A percentile compares a stretch with the other conserved stretches of the same genome.
Conservation (phyloP, 2,888 invertebrate genomes). For the Melieria omissa region DNA sequence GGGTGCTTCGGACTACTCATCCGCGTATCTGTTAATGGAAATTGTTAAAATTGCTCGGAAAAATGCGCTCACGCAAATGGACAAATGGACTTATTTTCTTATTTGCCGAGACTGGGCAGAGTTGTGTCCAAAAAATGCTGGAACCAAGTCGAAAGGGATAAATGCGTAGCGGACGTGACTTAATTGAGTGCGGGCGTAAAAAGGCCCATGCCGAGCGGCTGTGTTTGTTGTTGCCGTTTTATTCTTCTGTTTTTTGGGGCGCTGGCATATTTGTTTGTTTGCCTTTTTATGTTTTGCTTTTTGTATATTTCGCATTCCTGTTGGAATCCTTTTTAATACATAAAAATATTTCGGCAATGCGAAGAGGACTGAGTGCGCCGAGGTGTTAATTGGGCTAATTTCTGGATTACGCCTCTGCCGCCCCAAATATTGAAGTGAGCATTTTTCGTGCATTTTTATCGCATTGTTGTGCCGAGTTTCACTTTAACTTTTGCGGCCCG, state of each 20-base stretch:
- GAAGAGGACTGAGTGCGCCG: background rate
- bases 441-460: no score
- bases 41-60: slow-evolving; percentile 58
- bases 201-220: background rate
- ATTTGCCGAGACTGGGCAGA: background rate
- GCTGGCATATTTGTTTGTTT: slow-evolving; percentile 8
- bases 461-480: no score
- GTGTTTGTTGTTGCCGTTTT: background rate
- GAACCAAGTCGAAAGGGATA: background rate
- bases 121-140: background rate
- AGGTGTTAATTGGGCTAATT: slow-evolving; percentile 38
- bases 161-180: background rate
- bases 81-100: slow-evolving; percentile 31
- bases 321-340: slow-evolving; percentile 22
- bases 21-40: slow-evolving; percentile 62
- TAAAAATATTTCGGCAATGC: slow-evolving; percentile 28
- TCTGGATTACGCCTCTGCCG: slow-evolving; percentile 29
- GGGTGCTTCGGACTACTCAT: slow-evolving; percentile 50
- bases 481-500: no score
- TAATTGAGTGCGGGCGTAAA: background rate
- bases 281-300: slow-evolving; percentile 9
- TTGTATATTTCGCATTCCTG: slow-evolving; percentile 6
- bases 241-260: background rate
- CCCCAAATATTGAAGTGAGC: no score
- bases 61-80: slow-evolving; percentile 14